Percentiles rank a stretch among this genome's conserved stretches.
Evolutionary conservation across 1,140 invertebrate genomes (phyloP).

Genomic region (Scaptomyza hsui): DNA sequence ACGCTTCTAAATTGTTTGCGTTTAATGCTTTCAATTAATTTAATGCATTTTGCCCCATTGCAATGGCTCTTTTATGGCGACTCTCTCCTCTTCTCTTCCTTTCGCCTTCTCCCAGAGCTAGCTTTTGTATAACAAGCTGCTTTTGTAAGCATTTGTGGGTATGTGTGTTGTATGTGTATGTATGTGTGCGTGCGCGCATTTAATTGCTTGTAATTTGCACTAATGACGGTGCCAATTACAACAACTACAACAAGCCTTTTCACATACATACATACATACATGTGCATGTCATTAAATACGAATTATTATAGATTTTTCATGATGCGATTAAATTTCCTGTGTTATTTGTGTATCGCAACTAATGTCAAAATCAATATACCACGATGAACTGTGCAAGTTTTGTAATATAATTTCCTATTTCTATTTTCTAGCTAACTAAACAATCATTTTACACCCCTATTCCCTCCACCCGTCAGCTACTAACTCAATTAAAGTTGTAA

Average conservation of each 20-base stretch:
- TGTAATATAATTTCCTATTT: slow-evolving; percentile 42
- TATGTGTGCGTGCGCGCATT: slow-evolving; percentile 48
- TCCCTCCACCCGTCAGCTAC: too few species aligned
- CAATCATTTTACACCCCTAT: not conserved
- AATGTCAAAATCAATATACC: slow-evolving; percentile 59
- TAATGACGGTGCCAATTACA: slow-evolving; percentile 66
- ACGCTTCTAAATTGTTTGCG: slow-evolving; percentile 67
- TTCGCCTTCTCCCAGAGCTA: not conserved
- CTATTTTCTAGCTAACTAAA: not conserved
- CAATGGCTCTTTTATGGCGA: slow-evolving; percentile 24
- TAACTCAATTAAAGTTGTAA: slow-evolving; percentile 53
- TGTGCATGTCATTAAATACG: slow-evolving; percentile 62
- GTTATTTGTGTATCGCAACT: slow-evolving; percentile 10
- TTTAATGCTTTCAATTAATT: slow-evolving; percentile 79
- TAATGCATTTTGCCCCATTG: slow-evolving; percentile 60
- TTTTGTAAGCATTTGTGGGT: slow-evolving; percentile 25
- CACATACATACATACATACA: not conserved
- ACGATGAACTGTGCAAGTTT: slow-evolving; percentile 23
- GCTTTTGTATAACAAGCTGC: slow-evolving; percentile 31
- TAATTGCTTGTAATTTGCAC: slow-evolving; percentile 79
- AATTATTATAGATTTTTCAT: slow-evolving; percentile 54
- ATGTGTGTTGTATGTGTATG: slow-evolving; percentile 19
- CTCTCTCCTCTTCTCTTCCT: not conserved
- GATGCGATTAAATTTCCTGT: slow-evolving; percentile 18
- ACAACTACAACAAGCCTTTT: slow-evolving; percentile 43